Evolutionary conservation across 2,888 invertebrate species (phyloP).

Genomic region (Eristalinus aeneus): DNA sequence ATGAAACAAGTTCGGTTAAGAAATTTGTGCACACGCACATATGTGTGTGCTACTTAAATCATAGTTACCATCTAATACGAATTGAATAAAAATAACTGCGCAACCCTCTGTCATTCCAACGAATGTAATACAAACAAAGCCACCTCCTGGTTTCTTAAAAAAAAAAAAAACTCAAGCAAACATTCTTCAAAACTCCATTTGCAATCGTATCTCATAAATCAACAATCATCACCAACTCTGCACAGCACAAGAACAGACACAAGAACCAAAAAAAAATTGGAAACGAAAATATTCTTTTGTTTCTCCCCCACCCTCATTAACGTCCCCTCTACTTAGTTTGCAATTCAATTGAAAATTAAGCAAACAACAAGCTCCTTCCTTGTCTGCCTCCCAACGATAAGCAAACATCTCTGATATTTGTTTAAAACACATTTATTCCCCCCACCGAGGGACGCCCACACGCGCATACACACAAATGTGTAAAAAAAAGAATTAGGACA

Average conservation of each 20-base stretch:
- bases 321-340: slow-evolving; percentile 28
- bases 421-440: slow-evolving; percentile 59
- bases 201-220: slow-evolving; percentile 43
- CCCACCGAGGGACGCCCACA: background rate
- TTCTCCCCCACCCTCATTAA: background rate
- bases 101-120: no score
- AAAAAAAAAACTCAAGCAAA: slow-evolving; percentile 19
- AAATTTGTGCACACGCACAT: no score
- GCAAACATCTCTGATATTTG: slow-evolving; percentile 45
- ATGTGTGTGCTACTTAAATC: no score
- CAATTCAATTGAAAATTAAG: slow-evolving; percentile 59
- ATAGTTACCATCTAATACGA: no score
- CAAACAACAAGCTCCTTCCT: slow-evolving; percentile 26
- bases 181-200: background rate
- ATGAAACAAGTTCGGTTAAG: no score
- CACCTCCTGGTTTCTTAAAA: background rate
- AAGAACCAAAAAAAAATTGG: background rate
- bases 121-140: no score
- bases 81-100: no score
- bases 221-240: slow-evolving; percentile 14
- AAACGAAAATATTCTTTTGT: slow-evolving; percentile 31
- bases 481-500: background rate
- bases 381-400: background rate
- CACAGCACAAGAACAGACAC: background rate
- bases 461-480: background rate